Percentiles rank a stretch among this genome's conserved stretches.
phyloP scores from a whole-genome alignment of 2,888 invertebrate genomes.

The Clivina fossor region DNA sequence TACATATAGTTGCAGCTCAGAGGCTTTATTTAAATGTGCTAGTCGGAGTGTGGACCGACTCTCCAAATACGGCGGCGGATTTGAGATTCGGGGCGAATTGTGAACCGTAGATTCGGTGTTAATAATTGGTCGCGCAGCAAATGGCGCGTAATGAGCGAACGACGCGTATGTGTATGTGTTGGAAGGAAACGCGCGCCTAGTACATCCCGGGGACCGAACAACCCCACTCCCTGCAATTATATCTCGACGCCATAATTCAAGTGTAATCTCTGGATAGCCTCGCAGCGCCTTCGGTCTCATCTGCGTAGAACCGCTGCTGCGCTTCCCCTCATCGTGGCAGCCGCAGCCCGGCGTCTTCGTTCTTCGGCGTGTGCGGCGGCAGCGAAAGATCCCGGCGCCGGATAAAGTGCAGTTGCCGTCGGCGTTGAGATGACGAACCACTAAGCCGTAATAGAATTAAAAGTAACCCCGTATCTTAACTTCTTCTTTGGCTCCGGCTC shows the following conservation, averaged over 20 bases:
- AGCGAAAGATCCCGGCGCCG: conserved; percentile 22
- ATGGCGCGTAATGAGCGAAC: conserved; percentile 26
- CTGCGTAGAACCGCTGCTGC: conserved; percentile 46
- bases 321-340: not conserved
- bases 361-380: conserved; percentile 11
- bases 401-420: conserved; percentile 25
- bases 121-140: conserved; percentile 24
- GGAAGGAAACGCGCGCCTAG: not conserved
- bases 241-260: conserved; percentile 62
- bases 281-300: conserved; percentile 49
- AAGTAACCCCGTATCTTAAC: conserved; percentile 40
- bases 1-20: too few species aligned
- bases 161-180: conserved; percentile 16
- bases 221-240: conserved; percentile 53
- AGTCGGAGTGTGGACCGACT: too few species aligned
- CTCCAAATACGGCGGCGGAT: too few species aligned
- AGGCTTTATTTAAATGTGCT: too few species aligned
- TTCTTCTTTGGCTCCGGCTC: conserved; percentile 37
- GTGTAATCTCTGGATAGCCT: conserved; percentile 59
- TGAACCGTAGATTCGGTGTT: conserved; percentile 15
- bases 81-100: too few species aligned
- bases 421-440: conserved; percentile 31
- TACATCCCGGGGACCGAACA: not conserved
- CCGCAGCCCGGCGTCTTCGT: not conserved
- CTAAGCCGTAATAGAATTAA: conserved; percentile 40